Percentiles rank a stretch among this genome's conserved stretches.
Conservation (phyloP, 2,888 invertebrate genomes). For the Drosophila kanekoi region DNA sequence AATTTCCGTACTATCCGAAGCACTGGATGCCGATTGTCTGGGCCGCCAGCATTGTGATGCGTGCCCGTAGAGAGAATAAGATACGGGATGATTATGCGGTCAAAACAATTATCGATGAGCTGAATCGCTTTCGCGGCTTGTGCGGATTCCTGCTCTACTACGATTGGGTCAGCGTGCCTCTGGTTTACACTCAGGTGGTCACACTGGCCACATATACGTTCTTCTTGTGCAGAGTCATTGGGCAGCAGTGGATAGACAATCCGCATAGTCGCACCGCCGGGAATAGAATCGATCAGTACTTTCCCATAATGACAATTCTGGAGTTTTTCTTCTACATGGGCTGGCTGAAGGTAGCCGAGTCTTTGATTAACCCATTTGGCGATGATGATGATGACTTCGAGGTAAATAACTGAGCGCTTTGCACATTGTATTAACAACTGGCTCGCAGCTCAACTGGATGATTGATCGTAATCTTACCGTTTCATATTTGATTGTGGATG, state of each 20-base stretch:
- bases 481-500: slow-evolving; percentile 96
- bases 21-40: slow-evolving; percentile 96
- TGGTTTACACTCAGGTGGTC: slow-evolving; percentile 95
- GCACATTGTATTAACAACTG: neutral
- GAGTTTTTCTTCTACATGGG: slow-evolving; percentile 95
- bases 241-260: slow-evolving; percentile 92
- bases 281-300: slow-evolving; percentile 90
- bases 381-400: slow-evolving; percentile 96
- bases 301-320: slow-evolving; percentile 94
- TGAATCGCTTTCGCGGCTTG: slow-evolving; percentile 92
- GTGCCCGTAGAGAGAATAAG: slow-evolving; percentile 93
- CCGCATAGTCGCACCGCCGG: slow-evolving; percentile 83
- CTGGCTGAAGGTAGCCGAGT: slow-evolving; percentile 96
- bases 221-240: slow-evolving; percentile 93
- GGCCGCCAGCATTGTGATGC: slow-evolving; percentile 94
- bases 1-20: slow-evolving; percentile 93
- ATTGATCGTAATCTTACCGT: slow-evolving; percentile 93
- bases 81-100: slow-evolving; percentile 96
- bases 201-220: slow-evolving; percentile 95
- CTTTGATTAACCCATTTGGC: slow-evolving; percentile 95
- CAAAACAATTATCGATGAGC: slow-evolving; percentile 94
- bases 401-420: slow-evolving; percentile 80
- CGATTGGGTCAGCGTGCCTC: slow-evolving; percentile 90
- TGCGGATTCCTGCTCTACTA: slow-evolving; percentile 91
- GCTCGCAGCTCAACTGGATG: slow-evolving; percentile 93